Percentiles rank a stretch among this genome's conserved stretches.
These are phyloP conservation scores for Perodicticus potto DNA, from an alignment of 2,797 vertebrate species.

Conservation along the genomic window DNA sequence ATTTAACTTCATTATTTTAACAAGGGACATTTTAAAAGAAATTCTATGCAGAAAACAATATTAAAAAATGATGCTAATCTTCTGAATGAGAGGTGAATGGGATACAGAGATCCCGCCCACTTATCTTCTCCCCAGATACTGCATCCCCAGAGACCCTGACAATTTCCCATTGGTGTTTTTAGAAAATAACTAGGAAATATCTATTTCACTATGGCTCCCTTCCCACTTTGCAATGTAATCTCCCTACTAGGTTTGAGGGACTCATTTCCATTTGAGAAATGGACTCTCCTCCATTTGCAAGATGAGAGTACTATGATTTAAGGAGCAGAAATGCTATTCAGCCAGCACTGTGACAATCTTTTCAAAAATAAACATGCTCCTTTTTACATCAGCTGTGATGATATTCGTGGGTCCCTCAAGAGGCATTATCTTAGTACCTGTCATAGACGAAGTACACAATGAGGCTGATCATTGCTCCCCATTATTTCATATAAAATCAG, in stretches of 20 bases:
- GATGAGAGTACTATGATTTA: not conserved
- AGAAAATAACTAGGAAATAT: not conserved
- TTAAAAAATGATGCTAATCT: not conserved
- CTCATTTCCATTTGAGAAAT: too few relatives aligned
- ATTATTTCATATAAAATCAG: not conserved
- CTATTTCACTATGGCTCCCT: not conserved
- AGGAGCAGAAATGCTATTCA: not conserved
- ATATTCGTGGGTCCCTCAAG: not conserved
- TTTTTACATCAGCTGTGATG: not conserved
- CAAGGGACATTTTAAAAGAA: not conserved
- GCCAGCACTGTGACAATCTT: not conserved
- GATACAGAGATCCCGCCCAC: not conserved
- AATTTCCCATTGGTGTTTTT: not conserved
- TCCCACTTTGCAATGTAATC: not conserved
- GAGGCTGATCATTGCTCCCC: not conserved
- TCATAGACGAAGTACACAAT: not conserved
- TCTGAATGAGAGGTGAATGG: not conserved
- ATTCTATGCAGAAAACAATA: not conserved
- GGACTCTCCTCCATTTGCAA: not conserved
- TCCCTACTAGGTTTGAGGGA: not conserved
- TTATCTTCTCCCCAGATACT: not conserved
- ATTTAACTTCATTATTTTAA: not conserved
- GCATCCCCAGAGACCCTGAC: not conserved
- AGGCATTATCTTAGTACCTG: not conserved
- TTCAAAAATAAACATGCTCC: not conserved